phyloP scores from a whole-genome alignment of 2,888 invertebrate species.

The Chirona hameri region DNA sequence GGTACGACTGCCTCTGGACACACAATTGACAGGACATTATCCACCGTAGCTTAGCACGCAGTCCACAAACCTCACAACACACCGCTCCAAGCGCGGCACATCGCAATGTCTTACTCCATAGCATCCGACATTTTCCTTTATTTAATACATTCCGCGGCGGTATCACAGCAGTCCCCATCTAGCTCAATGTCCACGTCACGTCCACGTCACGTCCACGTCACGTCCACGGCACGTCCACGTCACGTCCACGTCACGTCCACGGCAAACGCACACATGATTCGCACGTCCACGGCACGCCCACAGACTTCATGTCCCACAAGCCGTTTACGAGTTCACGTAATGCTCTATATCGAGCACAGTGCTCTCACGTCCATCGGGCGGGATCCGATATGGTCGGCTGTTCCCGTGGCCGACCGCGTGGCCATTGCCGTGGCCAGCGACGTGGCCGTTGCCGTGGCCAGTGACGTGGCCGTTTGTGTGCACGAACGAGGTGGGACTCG shows the following conservation, averaged over 20 bases:
- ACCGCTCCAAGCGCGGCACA: too few species aligned
- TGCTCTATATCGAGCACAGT: conserved; percentile 22
- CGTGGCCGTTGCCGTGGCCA: neutral
- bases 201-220: too few species aligned
- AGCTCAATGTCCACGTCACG: neutral
- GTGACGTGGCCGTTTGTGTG: neutral
- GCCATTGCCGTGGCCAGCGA: neutral
- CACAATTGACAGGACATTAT: neutral
- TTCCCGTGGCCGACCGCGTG: neutral
- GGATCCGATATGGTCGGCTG: conserved; percentile 26
- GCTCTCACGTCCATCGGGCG: conserved; percentile 36
- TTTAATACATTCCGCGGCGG: neutral
- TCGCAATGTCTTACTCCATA: neutral
- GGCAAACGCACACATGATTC: too few species aligned
- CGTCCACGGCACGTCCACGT: neutral
- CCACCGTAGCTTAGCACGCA: neutral
- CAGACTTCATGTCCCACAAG: too few species aligned
- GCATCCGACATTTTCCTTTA: neutral
- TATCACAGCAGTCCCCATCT: neutral
- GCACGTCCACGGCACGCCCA: neutral
- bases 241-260: too few species aligned
- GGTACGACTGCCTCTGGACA: neutral
- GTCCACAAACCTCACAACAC: too few species aligned
- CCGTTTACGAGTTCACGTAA: neutral
- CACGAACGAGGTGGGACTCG: neutral